Conservation (phyloP, 2,797 vertebrate genomes). For the Periophthalmus magnuspinnatus region DNA sequence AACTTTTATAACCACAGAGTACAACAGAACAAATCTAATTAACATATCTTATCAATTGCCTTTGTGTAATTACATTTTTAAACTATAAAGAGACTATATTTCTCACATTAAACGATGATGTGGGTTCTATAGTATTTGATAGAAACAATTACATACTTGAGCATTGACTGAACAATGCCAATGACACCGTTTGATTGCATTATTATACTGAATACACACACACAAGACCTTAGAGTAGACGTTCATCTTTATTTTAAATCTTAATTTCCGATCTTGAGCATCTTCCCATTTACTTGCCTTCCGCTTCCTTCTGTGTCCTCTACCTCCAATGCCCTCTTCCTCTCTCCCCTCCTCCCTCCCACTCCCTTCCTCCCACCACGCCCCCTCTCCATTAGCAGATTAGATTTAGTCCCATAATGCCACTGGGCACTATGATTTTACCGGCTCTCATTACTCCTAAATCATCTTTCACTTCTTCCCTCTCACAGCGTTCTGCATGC, state of each 20-base stretch:
- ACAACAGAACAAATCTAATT: no score
- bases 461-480: constrained; percentile 65
- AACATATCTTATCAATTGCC: no score
- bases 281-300: constrained; percentile 14
- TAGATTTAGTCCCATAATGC: constrained; percentile 77
- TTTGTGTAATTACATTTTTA: no score
- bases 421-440: constrained; percentile 73
- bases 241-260: constrained; percentile 4
- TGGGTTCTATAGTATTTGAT: neutral
- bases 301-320: constrained; percentile 28
- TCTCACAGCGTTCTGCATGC: constrained; percentile 46
- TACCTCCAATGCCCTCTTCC: constrained; percentile 41
- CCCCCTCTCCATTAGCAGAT: constrained; percentile 72
- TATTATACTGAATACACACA: neutral
- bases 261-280: neutral
- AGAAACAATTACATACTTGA: neutral
- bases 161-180: neutral
- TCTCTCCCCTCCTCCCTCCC: constrained; percentile 21
- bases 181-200: neutral
- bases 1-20: no score
- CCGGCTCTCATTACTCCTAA: constrained; percentile 75
- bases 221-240: neutral
- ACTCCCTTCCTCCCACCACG: constrained; percentile 19
- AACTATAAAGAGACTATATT: no score
- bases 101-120: no score